Evolutionary conservation across 1,140 invertebrate genomes (phyloP).

Genomic region (Papilio helenus): DNA sequence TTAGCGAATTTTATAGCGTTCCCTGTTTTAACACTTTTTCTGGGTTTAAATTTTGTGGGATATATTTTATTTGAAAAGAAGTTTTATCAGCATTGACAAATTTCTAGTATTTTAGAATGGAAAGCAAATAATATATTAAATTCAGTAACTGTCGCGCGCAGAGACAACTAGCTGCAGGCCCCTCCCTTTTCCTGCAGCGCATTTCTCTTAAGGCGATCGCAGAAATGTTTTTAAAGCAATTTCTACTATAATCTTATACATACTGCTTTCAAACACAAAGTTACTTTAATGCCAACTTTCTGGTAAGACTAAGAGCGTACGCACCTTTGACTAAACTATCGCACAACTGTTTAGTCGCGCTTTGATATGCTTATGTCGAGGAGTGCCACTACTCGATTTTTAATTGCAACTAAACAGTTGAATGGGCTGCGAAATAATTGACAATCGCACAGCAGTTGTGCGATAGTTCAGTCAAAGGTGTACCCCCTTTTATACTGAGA

Average conservation of each 20-base stretch:
- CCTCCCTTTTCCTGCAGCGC: constrained; percentile 34
- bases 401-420: too few species aligned
- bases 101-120: constrained; percentile 32
- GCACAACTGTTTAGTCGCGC: too few species aligned
- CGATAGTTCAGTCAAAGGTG: too few species aligned
- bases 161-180: constrained; percentile 30
- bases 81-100: constrained; percentile 33
- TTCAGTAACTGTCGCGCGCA: constrained; percentile 29
- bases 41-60: too few species aligned
- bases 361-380: too few species aligned
- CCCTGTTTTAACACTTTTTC: too few species aligned
- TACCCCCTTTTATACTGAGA: too few species aligned
- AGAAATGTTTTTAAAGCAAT: constrained; percentile 29
- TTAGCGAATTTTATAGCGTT: too few species aligned
- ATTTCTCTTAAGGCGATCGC: constrained; percentile 33
- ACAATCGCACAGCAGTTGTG: too few species aligned
- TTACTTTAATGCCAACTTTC: background rate
- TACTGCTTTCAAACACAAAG: constrained; percentile 8
- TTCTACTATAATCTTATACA: constrained; percentile 10
- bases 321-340: too few species aligned
- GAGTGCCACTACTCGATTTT: too few species aligned
- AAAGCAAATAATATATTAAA: constrained; percentile 39
- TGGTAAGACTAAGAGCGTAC: background rate
- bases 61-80: background rate
- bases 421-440: too few species aligned